phyloP scores from a whole-genome alignment of 2,113 vertebrate species.

The Myiopsitta monachus region DNA sequence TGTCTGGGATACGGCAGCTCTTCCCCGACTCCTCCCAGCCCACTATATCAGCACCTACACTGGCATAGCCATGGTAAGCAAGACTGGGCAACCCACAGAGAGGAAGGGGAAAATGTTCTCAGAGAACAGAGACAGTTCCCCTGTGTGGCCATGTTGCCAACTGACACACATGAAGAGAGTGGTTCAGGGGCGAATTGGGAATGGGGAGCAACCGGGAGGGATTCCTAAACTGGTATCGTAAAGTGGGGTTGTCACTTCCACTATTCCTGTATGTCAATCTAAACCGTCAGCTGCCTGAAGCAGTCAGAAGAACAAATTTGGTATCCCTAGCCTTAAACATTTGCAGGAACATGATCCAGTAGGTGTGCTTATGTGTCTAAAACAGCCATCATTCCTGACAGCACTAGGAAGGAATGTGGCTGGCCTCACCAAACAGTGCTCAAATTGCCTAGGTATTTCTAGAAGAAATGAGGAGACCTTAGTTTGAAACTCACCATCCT shows the following conservation, averaged over 20 bases:
- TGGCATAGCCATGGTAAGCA: background rate
- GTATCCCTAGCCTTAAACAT: background rate
- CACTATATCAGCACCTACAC: background rate
- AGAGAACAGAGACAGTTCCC: background rate
- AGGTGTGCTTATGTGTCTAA: background rate
- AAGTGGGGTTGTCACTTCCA: background rate
- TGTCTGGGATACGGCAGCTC: background rate
- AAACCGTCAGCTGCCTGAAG: background rate
- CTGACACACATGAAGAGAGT: background rate
- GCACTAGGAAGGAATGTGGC: background rate
- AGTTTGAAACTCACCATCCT: background rate
- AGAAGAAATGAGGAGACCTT: background rate
- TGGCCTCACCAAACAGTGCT: background rate
- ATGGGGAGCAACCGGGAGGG: background rate
- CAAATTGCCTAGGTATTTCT: background rate
- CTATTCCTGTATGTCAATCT: background rate
- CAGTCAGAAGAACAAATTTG: background rate
- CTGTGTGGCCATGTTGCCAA: background rate
- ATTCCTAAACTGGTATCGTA: background rate
- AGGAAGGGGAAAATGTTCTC: background rate
- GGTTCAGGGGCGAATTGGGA: background rate
- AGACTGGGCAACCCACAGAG: background rate
- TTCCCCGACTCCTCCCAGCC: background rate
- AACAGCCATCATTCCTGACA: background rate
- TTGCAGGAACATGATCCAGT: background rate